Conservation (phyloP, 2,797 vertebrate genomes). For the Pampus argenteus region DNA sequence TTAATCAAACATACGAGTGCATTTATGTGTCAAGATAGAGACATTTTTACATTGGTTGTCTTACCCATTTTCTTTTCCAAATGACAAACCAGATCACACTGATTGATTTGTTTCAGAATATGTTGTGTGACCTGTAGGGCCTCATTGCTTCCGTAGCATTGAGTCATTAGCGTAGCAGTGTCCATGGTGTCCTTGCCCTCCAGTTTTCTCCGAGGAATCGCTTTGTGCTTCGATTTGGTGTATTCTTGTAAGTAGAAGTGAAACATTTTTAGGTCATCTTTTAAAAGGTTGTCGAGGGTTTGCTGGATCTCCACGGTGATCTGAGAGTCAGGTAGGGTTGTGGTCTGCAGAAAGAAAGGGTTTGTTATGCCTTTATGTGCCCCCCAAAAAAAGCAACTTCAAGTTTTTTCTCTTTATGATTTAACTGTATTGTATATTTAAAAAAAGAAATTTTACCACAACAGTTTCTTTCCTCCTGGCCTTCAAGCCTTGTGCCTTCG, state of each 20-base stretch:
- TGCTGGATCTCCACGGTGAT: conserved; percentile 5
- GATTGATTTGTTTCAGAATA: conserved; percentile 13
- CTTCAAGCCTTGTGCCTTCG: neutral
- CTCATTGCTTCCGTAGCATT: neutral
- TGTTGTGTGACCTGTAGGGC: conserved; percentile 7
- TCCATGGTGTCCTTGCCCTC: conserved; percentile 34
- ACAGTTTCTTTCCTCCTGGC: neutral
- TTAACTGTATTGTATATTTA: neutral
- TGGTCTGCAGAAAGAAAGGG: conserved; percentile 16
- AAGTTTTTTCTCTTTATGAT: no score
- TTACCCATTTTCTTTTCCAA: conserved; percentile 43
- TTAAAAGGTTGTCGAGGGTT: neutral
- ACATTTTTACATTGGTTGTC: neutral
- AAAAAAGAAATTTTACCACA: conserved; percentile 5
- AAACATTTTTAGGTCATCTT: conserved; percentile 8
- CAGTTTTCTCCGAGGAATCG: neutral
- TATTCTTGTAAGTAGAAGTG: neutral
- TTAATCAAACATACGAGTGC: neutral
- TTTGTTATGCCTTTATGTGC: neutral
- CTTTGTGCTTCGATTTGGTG: fast-evolving
- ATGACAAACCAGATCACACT: fast-evolving
- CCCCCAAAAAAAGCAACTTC: no score
- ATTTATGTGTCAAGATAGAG: neutral
- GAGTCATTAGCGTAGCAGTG: neutral
- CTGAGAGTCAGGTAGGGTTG: neutral